These are phyloP conservation scores for Vultur gryphus DNA, from an alignment of 2,797 vertebrate genomes.

Conservation along the genomic window DNA sequence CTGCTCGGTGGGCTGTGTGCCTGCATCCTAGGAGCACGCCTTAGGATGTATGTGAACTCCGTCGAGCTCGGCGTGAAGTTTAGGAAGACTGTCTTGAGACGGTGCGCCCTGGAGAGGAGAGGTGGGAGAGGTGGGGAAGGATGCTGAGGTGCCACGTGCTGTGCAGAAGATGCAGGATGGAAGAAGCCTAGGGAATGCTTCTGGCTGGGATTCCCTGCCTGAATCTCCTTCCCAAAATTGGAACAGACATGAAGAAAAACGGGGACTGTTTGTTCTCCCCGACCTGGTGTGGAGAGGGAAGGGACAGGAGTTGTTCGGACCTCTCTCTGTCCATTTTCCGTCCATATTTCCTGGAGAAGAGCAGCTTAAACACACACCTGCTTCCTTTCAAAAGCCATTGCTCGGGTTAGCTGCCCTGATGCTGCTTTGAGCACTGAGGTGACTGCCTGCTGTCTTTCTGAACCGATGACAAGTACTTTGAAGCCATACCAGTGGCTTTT, in stretches of 20 bases:
- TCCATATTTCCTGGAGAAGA: background rate
- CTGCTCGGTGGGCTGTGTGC: background rate
- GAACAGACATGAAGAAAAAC: background rate
- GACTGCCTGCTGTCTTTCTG: background rate
- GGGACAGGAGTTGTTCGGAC: background rate
- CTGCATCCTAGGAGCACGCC: background rate
- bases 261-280: background rate
- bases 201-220: background rate
- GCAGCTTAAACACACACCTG: background rate
- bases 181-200: background rate
- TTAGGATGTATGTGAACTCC: background rate
- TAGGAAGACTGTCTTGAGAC: background rate
- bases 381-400: background rate
- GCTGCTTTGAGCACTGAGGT: background rate
- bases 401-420: fast-evolving
- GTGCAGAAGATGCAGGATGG: background rate
- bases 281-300: fast-evolving
- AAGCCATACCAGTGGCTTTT: background rate
- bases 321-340: background rate
- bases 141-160: background rate
- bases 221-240: background rate
- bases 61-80: background rate
- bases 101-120: background rate
- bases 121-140: background rate
- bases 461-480: background rate